Conservation (phyloP, 2,888 invertebrate species). For the Cyrtodaria siliqua region DNA sequence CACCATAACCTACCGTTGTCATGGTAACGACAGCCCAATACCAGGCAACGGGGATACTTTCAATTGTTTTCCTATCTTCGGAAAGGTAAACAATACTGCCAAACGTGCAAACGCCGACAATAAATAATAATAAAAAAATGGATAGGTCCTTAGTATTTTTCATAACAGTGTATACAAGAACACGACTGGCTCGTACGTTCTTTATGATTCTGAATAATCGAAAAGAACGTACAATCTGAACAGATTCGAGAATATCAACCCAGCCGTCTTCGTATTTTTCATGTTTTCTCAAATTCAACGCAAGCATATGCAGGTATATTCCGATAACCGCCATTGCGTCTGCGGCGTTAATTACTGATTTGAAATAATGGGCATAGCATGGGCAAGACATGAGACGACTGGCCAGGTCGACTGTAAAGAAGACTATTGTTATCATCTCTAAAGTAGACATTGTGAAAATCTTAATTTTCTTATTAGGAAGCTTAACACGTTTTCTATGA, state of each 20-base stretch:
- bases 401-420: too few relatives aligned
- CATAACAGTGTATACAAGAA: conserved; percentile 40
- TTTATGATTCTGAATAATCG: conserved; percentile 47
- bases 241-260: too few relatives aligned
- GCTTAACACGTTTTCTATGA: too few relatives aligned
- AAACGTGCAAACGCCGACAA: conserved; percentile 50
- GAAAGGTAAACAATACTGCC: conserved; percentile 45
- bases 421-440: too few relatives aligned
- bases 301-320: conserved; percentile 23
- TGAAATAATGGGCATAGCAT: conserved; percentile 28
- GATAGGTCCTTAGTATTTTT: conserved; percentile 40
- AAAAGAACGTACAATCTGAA: too few relatives aligned
- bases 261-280: too few relatives aligned
- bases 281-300: conserved; percentile 15
- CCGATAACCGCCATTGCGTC: conserved; percentile 41
- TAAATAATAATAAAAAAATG: conserved; percentile 35
- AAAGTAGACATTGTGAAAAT: too few relatives aligned
- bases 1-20: too few relatives aligned
- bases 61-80: conserved; percentile 24
- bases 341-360: conserved; percentile 37
- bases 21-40: too few relatives aligned
- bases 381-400: conserved; percentile 42
- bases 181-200: conserved; percentile 44
- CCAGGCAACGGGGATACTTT: conserved; percentile 40
- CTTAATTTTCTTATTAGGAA: too few relatives aligned